Evolutionary conservation across 2,888 invertebrate species (phyloP).

Genomic region (Caenorhabditis panamensis): DNA sequence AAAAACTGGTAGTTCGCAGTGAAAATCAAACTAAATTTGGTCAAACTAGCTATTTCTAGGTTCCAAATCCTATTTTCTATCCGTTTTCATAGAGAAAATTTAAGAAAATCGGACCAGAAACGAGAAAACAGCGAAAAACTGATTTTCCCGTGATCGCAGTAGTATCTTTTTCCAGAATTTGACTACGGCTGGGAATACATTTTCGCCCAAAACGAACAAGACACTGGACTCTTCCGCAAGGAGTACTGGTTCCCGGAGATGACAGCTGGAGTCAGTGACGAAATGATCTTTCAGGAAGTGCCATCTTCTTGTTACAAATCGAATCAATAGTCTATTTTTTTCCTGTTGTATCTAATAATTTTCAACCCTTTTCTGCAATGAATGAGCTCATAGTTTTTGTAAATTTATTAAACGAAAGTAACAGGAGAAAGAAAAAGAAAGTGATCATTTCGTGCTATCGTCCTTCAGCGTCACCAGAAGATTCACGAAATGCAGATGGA

Average conservation of each 20-base stretch:
- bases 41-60: too few species aligned
- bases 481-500: constrained; percentile 30
- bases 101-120: too few species aligned
- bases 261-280: constrained; percentile 50
- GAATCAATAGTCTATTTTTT: constrained; percentile 7
- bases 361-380: constrained; percentile 6
- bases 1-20: too few species aligned
- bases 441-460: constrained; percentile 11
- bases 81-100: too few species aligned
- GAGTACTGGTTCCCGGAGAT: constrained; percentile 61
- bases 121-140: too few species aligned
- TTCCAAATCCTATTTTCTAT: too few species aligned
- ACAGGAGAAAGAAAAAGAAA: constrained; percentile 16
- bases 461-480: constrained; percentile 32
- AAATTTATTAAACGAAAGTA: constrained; percentile 41
- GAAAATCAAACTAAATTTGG: too few species aligned
- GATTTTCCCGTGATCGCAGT: too few species aligned
- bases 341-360: constrained; percentile 19
- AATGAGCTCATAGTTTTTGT: constrained; percentile 16
- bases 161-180: constrained; percentile 32
- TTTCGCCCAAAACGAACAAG: constrained; percentile 36
- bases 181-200: constrained; percentile 62
- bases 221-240: constrained; percentile 53
- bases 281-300: constrained; percentile 47
- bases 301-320: constrained; percentile 47